Percentiles rank a stretch among this genome's conserved stretches.
These are phyloP conservation scores for Cataglyphis altisquamis DNA, from an alignment of 2,888 invertebrate genomes.

Conservation along the genomic window DNA sequence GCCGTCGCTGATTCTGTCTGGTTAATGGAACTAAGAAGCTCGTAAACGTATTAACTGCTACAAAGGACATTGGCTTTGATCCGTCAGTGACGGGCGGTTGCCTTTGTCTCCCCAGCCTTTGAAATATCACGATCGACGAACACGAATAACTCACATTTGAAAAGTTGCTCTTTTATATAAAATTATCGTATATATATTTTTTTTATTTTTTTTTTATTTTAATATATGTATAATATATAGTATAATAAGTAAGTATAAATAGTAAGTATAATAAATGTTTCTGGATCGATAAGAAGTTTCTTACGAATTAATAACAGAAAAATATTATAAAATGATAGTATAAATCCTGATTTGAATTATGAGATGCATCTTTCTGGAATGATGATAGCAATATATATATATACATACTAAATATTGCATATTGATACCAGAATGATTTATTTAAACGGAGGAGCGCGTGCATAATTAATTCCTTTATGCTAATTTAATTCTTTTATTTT, in stretches of 20 bases:
- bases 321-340: neutral
- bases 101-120: neutral
- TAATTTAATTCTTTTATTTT: neutral
- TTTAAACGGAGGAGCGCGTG: neutral
- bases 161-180: neutral
- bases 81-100: slow-evolving; percentile 67
- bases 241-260: too few relatives aligned
- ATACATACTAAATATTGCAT: too few relatives aligned
- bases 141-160: neutral
- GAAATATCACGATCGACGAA: neutral
- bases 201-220: neutral
- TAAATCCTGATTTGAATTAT: too few relatives aligned
- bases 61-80: slow-evolving; percentile 76
- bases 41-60: slow-evolving; percentile 74
- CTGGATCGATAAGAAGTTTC: too few relatives aligned
- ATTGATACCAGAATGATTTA: neutral
- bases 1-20: slow-evolving; percentile 35
- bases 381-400: neutral
- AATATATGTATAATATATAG: neutral
- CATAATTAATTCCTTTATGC: neutral
- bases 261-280: too few relatives aligned
- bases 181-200: neutral
- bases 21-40: slow-evolving; percentile 71
- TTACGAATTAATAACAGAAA: neutral
- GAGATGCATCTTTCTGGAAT: too few relatives aligned